Evolutionary conservation across 2,888 invertebrate species (phyloP).

Genomic region (Caenorhabditis sp.): DNA sequence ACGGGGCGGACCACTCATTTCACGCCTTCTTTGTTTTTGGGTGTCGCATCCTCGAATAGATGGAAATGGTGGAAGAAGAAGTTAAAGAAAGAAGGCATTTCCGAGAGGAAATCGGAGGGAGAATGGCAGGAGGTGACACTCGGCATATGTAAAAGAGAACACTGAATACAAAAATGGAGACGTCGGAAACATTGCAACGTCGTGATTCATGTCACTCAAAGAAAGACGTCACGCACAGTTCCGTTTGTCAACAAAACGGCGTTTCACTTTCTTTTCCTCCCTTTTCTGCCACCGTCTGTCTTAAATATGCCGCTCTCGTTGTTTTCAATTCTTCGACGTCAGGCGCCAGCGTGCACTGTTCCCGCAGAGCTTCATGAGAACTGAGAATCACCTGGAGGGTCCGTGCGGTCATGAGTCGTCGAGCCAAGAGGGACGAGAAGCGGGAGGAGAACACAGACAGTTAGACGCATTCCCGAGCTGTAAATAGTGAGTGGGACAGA

Average conservation of each 20-base stretch:
- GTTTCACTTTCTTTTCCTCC: not conserved
- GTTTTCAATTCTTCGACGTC: not conserved
- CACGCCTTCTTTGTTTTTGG: slow-evolving; percentile 26
- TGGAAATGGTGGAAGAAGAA: no score
- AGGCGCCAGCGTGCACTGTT: no score
- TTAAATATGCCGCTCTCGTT: slow-evolving; percentile 4
- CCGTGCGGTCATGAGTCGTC: slow-evolving; percentile 25
- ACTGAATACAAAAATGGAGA: slow-evolving; percentile 34
- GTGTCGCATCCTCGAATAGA: slow-evolving; percentile 9
- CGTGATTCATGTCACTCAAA: slow-evolving; percentile 43
- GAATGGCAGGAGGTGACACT: not conserved
- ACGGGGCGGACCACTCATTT: slow-evolving; percentile 37
- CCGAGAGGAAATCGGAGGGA: not conserved
- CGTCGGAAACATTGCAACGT: slow-evolving; percentile 45
- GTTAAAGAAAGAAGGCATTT: slow-evolving; percentile 7
- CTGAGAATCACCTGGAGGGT: slow-evolving; percentile 25
- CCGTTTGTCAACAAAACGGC: slow-evolving; percentile 46
- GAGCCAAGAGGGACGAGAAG: slow-evolving; percentile 33
- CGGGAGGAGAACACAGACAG: slow-evolving; percentile 24
- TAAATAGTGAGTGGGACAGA: slow-evolving; percentile 43
- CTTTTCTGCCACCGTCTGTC: slow-evolving; percentile 21
- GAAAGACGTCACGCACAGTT: slow-evolving; percentile 41
- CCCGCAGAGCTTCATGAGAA: no score
- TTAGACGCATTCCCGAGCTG: slow-evolving; percentile 46
- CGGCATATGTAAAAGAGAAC: slow-evolving; percentile 24